Percentiles rank a stretch among this genome's conserved stretches.
Conservation (phyloP, 2,113 vertebrate species). For the Sus scrofa region DNA sequence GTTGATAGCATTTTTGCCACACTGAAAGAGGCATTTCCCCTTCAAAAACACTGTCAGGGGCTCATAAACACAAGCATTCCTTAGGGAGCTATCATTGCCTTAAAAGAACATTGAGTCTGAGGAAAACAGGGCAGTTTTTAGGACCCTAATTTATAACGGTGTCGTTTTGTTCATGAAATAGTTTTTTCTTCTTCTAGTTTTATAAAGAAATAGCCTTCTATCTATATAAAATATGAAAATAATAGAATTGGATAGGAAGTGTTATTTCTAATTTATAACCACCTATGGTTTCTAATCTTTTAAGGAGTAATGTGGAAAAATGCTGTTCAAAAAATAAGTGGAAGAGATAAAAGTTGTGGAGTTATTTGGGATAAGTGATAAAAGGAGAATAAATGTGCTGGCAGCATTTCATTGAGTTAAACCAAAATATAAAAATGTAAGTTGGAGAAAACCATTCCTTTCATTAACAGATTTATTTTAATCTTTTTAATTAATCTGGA, state of each 20-base stretch:
- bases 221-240: slow-evolving; percentile 43
- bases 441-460: neutral
- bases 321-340: slow-evolving; percentile 33
- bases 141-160: slow-evolving; percentile 61
- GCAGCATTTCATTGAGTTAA: neutral
- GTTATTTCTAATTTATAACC: slow-evolving; percentile 26
- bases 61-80: slow-evolving; percentile 44
- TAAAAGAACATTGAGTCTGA: slow-evolving; percentile 56
- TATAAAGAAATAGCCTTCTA: slow-evolving; percentile 39
- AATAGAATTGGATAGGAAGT: neutral
- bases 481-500: slow-evolving; percentile 25
- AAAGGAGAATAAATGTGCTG: neutral
- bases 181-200: neutral
- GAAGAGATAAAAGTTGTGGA: neutral
- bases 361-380: neutral
- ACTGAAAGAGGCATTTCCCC: slow-evolving; percentile 58
- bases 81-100: slow-evolving; percentile 33
- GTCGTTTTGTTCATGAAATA: slow-evolving; percentile 64
- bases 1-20: slow-evolving; percentile 36
- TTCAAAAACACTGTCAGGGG: slow-evolving; percentile 56
- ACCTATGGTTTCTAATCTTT: slow-evolving; percentile 34
- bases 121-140: slow-evolving; percentile 49
- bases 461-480: slow-evolving; percentile 19
- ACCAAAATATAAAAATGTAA: neutral
- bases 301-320: neutral